These are phyloP conservation scores for Aegypius monachus DNA, from an alignment of 2,113 vertebrate genomes.

Conservation along the genomic window DNA sequence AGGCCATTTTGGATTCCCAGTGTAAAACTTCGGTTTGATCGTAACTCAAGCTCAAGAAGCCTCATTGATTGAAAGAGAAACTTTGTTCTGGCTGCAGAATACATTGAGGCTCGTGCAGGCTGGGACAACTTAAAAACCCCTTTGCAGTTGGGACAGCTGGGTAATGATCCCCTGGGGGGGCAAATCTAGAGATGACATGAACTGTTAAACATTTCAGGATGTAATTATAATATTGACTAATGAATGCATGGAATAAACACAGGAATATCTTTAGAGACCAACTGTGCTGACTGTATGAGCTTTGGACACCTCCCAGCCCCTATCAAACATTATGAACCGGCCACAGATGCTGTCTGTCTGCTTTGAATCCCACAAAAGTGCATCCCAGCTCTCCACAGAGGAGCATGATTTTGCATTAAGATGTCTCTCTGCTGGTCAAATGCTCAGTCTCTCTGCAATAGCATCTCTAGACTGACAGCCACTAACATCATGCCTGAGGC, in stretches of 20 bases:
- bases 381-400: not conserved
- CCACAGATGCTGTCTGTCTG: not conserved
- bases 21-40: not conserved
- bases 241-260: not conserved
- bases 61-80: not conserved
- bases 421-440: not conserved
- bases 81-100: not conserved
- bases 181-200: not conserved
- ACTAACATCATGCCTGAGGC: not conserved
- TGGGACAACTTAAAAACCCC: not conserved
- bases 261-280: not conserved
- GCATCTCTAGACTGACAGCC: not conserved
- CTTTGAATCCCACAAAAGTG: not conserved
- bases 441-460: not conserved
- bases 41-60: not conserved
- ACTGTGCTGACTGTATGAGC: not conserved
- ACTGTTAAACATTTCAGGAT: not conserved
- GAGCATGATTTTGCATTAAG: not conserved
- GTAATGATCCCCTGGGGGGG: not conserved
- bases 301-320: not conserved
- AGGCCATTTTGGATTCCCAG: not conserved
- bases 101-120: not conserved
- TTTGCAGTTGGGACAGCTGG: not conserved
- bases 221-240: not conserved
- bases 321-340: accelerated